Conservation (phyloP, 2,888 invertebrate species). For the Norana najaformis region DNA sequence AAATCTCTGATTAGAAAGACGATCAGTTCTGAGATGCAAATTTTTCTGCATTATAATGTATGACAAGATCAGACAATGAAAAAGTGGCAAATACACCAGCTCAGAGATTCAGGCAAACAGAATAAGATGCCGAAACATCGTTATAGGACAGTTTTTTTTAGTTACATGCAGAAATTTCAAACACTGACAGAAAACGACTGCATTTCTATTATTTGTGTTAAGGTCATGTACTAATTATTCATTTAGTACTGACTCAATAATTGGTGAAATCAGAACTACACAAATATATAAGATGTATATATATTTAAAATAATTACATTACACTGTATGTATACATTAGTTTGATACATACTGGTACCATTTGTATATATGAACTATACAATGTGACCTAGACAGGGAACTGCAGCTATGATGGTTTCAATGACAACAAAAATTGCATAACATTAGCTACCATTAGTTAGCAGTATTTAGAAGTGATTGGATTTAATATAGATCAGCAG, state of each 20-base stretch:
- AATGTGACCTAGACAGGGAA: not conserved
- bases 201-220: not conserved
- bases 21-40: not conserved
- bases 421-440: not conserved
- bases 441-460: not conserved
- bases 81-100: not conserved
- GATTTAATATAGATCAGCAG: constrained; percentile 5
- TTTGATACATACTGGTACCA: not conserved
- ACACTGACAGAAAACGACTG: not conserved
- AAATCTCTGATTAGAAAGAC: not conserved
- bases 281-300: not conserved
- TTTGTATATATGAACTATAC: not conserved
- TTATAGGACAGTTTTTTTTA: not conserved
- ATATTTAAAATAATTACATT: not conserved
- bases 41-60: not conserved
- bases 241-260: not conserved
- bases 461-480: constrained; percentile 3
- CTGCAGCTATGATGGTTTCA: not conserved
- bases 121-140: not conserved
- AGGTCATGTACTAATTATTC: not conserved
- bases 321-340: not conserved
- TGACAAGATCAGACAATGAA: not conserved
- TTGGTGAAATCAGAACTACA: not conserved
- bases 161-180: not conserved
- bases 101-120: not conserved